Conservation (phyloP, 1,140 invertebrate genomes). For the Ectropis grisescens region DNA sequence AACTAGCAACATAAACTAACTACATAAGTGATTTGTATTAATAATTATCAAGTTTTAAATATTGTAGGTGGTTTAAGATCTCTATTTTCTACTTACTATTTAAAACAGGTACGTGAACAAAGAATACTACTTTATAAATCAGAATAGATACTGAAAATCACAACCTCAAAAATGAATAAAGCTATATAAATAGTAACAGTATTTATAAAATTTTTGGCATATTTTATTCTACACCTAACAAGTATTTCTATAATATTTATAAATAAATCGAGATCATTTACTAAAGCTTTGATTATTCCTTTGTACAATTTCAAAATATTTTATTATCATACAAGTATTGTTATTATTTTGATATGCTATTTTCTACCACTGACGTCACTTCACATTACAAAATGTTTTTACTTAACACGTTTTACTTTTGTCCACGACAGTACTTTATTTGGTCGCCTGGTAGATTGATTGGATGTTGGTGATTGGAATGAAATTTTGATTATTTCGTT, state of each 20-base stretch:
- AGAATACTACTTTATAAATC: conserved; percentile 5
- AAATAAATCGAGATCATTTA: no score
- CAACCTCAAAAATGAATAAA: conserved; percentile 41
- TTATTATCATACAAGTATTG: conserved; percentile 10
- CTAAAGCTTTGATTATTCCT: conserved; percentile 12
- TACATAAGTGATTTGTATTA: no score
- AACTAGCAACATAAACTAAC: no score
- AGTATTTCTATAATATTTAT: conserved; percentile 5
- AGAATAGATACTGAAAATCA: conserved; percentile 27
- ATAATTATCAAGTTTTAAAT: no score
- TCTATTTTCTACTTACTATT: no score
- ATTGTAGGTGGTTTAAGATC: no score
- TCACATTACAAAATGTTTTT: conserved; percentile 16
- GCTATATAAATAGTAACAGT: conserved; percentile 14
- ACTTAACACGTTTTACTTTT: conserved; percentile 3
- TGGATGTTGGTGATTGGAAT: conserved; percentile 9
- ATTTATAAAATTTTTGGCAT: conserved; percentile 25
- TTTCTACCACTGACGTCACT: conserved; percentile 20
- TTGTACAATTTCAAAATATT: conserved; percentile 6
- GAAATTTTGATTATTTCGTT: conserved; percentile 3
- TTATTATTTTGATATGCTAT: conserved; percentile 34
- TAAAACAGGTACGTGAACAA: no score
- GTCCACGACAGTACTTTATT: conserved; percentile 10
- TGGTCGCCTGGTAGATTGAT: conserved; percentile 41
- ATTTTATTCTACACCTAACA: conserved; percentile 20